Evolutionary conservation across 2,113 vertebrate genomes (phyloP), one percentile per base, ranked within the genome.

Genomic region (Ivindomyrus marchei): DNA sequence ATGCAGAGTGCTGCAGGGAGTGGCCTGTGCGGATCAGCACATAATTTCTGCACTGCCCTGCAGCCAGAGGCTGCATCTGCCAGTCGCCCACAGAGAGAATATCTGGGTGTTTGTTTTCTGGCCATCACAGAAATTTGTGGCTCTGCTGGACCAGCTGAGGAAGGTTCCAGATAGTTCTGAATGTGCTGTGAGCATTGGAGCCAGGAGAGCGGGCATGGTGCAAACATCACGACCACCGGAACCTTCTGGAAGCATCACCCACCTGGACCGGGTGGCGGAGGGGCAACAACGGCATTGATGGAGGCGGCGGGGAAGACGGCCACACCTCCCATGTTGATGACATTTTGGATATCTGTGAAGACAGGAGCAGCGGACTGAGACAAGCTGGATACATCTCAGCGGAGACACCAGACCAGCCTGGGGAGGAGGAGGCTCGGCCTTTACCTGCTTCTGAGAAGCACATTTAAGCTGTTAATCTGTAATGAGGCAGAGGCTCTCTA

Each of bases 231-330:
- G 21, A 58, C 19, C 11, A 45, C 42, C 19, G 17, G 9, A 24
- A 47, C 3, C 42, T 47, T 47, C 7, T 8, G 8, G 21, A 31
- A 52, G 50, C 3, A n/a, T 36, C 58, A 50, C 92, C 92, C 45
- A 95, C 95, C 94, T 6, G 92, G 90, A 19, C n/a, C 10, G 4
- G 85, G 0, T 8, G 94, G 95, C 42, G 94, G 94, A 62, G 90
- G 1, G 13, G 90, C 91, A 56, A 94, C 21, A 13, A 7, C 90
- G 49, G 92, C 1, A 1, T 1, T 2, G 27, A 47, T 0, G 6
- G 52, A 8, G 42, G 1, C 4, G 49, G 86, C 4, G 49, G 86
- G 21, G 83, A 0, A 5, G 0, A 0, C 3, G 1, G 83, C 9
- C 17, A 4, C n/a, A 0, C 3, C 24, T 11, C 15, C 84, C 88